phyloP scores from a whole-genome alignment of 1,140 invertebrate genomes.

The Calosoma granatense region DNA sequence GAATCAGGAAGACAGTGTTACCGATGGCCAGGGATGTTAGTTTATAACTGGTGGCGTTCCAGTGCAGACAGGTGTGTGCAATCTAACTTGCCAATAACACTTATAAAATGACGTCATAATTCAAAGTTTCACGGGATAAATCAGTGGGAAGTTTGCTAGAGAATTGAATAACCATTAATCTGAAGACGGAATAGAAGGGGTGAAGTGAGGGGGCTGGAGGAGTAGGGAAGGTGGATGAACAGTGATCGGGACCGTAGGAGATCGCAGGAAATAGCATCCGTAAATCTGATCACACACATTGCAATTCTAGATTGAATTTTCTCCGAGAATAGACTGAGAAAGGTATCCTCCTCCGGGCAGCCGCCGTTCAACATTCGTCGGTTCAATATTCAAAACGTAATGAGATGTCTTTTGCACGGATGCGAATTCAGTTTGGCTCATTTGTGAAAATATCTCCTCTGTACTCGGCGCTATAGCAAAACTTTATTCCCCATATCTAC shows the following conservation, averaged over 20 bases:
- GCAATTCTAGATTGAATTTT: conserved; percentile 24
- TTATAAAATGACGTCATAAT: conserved; percentile 8
- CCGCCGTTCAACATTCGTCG: not conserved
- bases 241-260: not conserved
- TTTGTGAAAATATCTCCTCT: too few species aligned
- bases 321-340: conserved; percentile 15
- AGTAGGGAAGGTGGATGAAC: not conserved
- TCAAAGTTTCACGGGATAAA: conserved; percentile 7
- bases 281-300: conserved; percentile 25
- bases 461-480: too few species aligned
- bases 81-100: conserved; percentile 1
- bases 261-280: conserved; percentile 19
- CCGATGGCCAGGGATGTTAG: too few species aligned
- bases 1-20: too few species aligned
- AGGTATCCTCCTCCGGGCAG: conserved; percentile 11
- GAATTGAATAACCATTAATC: conserved; percentile 9
- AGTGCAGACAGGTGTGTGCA: not conserved
- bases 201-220: not conserved
- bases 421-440: not conserved
- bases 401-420: not conserved
- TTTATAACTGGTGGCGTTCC: too few species aligned
- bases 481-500: too few species aligned
- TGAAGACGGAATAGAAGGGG: not conserved
- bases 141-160: conserved; percentile 1
- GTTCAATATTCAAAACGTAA: conserved; percentile 2